Conservation (phyloP, 2,888 invertebrate genomes). For the Kryphioiulus occultus region DNA sequence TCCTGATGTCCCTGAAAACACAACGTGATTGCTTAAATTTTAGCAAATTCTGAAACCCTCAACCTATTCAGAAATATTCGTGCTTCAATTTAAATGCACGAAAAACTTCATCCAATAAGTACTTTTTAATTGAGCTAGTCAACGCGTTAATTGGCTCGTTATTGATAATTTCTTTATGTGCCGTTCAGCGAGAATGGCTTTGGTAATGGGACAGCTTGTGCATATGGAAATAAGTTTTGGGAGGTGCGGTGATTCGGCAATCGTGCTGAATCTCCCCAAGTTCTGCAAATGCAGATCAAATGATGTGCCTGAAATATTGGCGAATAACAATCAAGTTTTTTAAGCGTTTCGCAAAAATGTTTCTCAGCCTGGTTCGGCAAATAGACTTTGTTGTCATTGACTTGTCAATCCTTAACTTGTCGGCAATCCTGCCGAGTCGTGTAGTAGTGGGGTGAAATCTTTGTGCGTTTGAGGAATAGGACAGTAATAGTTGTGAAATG, state of each 20-base stretch:
- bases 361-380: constrained; percentile 31
- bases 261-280: background rate
- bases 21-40: background rate
- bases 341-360: constrained; percentile 7
- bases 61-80: background rate
- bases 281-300: constrained; percentile 6
- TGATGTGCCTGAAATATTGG: constrained; percentile 26
- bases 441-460: background rate
- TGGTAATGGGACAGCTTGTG: background rate
- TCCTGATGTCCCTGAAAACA: background rate
- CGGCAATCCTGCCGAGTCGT: background rate
- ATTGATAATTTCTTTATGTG: background rate
- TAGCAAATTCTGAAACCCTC: background rate
- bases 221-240: background rate
- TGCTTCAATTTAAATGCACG: background rate
- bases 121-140: background rate
- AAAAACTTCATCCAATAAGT: background rate
- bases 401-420: background rate
- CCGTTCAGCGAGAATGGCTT: background rate
- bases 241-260: background rate
- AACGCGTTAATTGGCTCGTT: background rate
- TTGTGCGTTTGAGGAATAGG: background rate
- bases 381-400: background rate
- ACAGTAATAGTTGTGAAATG: constrained; percentile 1
- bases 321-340: constrained; percentile 26